phyloP scores from a whole-genome alignment of 2,888 invertebrate species.

The Cephus spinipes region DNA sequence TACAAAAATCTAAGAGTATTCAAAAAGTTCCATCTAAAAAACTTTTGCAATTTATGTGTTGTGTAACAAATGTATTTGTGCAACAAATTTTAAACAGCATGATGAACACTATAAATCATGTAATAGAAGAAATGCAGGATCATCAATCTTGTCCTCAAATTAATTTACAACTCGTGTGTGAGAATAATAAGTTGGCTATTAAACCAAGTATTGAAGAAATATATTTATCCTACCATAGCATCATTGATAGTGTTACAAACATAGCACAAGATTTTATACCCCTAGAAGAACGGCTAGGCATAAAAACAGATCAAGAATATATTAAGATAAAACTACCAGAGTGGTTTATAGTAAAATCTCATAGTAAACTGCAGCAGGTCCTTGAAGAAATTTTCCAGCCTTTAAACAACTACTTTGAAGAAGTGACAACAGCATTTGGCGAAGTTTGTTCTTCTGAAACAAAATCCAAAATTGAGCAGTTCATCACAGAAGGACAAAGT shows the following conservation, averaged over 20 bases:
- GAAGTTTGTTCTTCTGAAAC: slow-evolving; percentile 37
- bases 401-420: slow-evolving; percentile 38
- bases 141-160: slow-evolving; percentile 73
- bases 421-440: slow-evolving; percentile 44
- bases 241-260: slow-evolving; percentile 71
- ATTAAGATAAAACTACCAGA: slow-evolving; percentile 73
- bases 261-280: slow-evolving; percentile 73
- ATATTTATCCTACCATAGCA: slow-evolving; percentile 70
- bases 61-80: slow-evolving; percentile 68
- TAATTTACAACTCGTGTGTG: slow-evolving; percentile 71
- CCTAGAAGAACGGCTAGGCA: slow-evolving; percentile 69
- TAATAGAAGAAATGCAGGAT: slow-evolving; percentile 71
- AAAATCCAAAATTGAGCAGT: slow-evolving; percentile 26
- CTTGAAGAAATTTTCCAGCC: slow-evolving; percentile 42
- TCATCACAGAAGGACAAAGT: slow-evolving; percentile 32
- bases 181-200: slow-evolving; percentile 67
- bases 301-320: slow-evolving; percentile 66
- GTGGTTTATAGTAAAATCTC: slow-evolving; percentile 65
- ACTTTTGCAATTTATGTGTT: slow-evolving; percentile 61
- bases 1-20: slow-evolving; percentile 36
- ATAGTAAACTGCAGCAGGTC: slow-evolving; percentile 39
- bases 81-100: slow-evolving; percentile 77
- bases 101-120: slow-evolving; percentile 74
- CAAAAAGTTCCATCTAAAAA: slow-evolving; percentile 49
- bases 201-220: slow-evolving; percentile 73